Percentiles rank a stretch among this genome's conserved stretches.
Conservation (phyloP, 2,113 vertebrate genomes). For the Egretta garzetta region DNA sequence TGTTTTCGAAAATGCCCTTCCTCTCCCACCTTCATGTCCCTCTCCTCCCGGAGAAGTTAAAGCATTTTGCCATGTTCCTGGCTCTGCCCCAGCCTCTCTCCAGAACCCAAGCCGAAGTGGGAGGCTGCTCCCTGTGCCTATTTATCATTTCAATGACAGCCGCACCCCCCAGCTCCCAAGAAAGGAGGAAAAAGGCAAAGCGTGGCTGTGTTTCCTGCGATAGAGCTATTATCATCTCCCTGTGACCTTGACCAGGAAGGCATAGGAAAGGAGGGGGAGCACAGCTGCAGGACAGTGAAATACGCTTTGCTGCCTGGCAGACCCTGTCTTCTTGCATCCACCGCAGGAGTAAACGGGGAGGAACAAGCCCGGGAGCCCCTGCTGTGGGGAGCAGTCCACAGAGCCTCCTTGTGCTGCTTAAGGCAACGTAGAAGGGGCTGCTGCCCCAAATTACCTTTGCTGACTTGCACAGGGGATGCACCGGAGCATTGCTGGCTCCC, state of each 20-base stretch:
- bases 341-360: not conserved
- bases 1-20: not conserved
- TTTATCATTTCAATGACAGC: not conserved
- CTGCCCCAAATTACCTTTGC: not conserved
- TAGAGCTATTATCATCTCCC: not conserved
- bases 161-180: not conserved
- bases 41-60: fast-evolving
- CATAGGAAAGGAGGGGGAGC: not conserved
- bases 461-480: not conserved
- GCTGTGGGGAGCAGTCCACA: not conserved
- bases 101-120: not conserved
- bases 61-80: fast-evolving
- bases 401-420: not conserved
- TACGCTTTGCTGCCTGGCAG: not conserved
- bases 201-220: not conserved
- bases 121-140: not conserved
- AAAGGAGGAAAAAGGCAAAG: not conserved
- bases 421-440: no score
- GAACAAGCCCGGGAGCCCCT: not conserved
- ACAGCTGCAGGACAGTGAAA: not conserved
- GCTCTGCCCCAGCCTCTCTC: not conserved
- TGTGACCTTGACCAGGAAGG: not conserved
- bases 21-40: not conserved
- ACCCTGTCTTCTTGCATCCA: not conserved
- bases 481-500: not conserved